Evolutionary conservation across 1,140 invertebrate genomes (phyloP).

Genomic region (Zaprionus taronus): DNA sequence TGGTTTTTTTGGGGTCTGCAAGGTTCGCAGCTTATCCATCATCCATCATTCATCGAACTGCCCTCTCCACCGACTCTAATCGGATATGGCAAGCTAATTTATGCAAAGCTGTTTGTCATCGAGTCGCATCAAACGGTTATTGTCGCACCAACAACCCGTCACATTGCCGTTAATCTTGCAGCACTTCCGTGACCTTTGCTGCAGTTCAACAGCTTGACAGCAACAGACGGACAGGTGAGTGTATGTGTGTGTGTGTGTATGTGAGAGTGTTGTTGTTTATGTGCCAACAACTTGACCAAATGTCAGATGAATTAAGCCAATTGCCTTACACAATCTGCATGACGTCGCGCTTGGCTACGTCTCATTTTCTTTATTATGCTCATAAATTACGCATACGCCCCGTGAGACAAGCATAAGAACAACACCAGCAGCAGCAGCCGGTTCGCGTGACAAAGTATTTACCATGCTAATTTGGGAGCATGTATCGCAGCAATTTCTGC

Average conservation of each 20-base stretch:
- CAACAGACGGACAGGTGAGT: constrained; percentile 9
- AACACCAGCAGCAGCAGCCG: not conserved
- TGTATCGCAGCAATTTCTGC: constrained; percentile 7
- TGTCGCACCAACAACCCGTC: constrained; percentile 51
- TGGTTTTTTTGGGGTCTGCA: constrained; percentile 1
- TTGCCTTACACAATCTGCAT: constrained; percentile 56
- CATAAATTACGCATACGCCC: constrained; percentile 70
- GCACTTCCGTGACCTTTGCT: constrained; percentile 72
- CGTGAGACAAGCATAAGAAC: constrained; percentile 17
- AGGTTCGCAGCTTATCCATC: constrained; percentile 15
- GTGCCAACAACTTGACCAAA: constrained; percentile 24
- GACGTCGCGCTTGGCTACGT: constrained; percentile 7
- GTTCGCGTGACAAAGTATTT: constrained; percentile 22
- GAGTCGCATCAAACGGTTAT: constrained; percentile 69
- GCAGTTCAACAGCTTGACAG: constrained; percentile 19
- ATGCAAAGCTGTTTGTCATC: constrained; percentile 49
- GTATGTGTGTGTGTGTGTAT: constrained; percentile 18
- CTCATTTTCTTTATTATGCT: constrained; percentile 26
- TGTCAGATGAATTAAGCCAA: constrained; percentile 52
- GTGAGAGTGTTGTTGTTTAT: not conserved
- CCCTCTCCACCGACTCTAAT: not conserved
- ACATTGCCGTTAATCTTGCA: constrained; percentile 57
- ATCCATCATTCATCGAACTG: constrained; percentile 29
- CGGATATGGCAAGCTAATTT: constrained; percentile 43
- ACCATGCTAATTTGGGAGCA: constrained; percentile 4